These are phyloP conservation scores for Ochotona curzoniae DNA, from an alignment of 2,113 vertebrate genomes.

Conservation along the genomic window DNA sequence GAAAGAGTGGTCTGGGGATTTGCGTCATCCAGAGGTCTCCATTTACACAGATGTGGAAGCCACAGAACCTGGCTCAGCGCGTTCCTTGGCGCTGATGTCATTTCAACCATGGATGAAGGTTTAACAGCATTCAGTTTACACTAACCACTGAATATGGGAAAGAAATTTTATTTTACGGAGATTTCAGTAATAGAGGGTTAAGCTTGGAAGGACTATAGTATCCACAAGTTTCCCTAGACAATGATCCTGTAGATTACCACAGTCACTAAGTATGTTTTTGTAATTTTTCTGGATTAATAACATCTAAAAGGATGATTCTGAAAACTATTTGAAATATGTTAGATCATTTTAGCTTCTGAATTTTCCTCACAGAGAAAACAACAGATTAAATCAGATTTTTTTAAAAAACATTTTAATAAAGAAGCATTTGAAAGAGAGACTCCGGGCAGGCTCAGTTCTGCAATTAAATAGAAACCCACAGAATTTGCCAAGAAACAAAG, in stretches of 20 bases:
- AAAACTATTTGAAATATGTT: slow-evolving; percentile 44
- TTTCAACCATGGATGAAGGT: background rate
- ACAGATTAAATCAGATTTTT: background rate
- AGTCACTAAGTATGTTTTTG: background rate
- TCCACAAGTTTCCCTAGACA: background rate
- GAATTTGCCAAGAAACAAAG: slow-evolving; percentile 66
- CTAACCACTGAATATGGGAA: background rate
- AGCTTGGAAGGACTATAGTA: background rate
- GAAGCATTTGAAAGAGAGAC: slow-evolving; percentile 35
- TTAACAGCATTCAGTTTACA: background rate
- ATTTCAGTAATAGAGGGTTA: background rate
- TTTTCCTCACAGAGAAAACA: background rate
- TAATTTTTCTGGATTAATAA: slow-evolving; percentile 13
- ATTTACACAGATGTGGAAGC: fast-evolving
- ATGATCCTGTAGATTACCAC: background rate
- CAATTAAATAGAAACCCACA: slow-evolving; percentile 63
- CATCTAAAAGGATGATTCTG: background rate
- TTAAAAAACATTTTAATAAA: slow-evolving; percentile 36
- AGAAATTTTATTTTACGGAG: background rate
- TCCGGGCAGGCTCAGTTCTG: slow-evolving; percentile 50
- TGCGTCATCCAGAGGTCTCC: background rate
- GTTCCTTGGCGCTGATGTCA: background rate
- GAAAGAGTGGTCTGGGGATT: background rate
- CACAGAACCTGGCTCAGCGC: fast-evolving
- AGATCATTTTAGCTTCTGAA: background rate